Conservation (phyloP, 2,113 vertebrate genomes). For the Leptobrachium ailaonicum region DNA sequence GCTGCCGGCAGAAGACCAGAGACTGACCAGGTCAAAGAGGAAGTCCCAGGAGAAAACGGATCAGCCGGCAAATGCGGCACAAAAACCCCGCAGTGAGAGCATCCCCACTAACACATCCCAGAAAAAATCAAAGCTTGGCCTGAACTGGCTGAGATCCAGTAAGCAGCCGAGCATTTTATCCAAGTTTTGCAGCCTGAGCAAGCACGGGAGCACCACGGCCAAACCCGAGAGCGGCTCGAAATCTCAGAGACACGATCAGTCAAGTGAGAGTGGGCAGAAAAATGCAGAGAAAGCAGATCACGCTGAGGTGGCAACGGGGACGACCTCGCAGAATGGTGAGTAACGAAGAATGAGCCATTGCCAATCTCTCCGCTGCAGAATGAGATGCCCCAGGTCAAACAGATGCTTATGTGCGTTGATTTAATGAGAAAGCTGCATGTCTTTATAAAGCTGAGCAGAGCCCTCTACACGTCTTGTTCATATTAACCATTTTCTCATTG, state of each 20-base stretch:
- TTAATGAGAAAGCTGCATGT: too few relatives aligned
- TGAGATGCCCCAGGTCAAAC: too few relatives aligned
- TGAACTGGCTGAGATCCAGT: conserved; percentile 84
- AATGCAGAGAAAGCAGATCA: conserved; percentile 47
- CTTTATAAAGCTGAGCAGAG: too few relatives aligned
- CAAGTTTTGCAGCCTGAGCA: conserved; percentile 89
- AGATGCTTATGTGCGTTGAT: too few relatives aligned
- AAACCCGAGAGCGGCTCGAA: conserved; percentile 56
- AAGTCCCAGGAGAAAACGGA: conserved; percentile 75
- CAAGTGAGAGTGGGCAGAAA: conserved; percentile 30
- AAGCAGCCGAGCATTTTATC: conserved; percentile 97
- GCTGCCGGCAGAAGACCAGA: conserved; percentile 68
- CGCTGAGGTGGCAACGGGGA: conserved; percentile 59
- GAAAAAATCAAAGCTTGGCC: conserved; percentile 76
- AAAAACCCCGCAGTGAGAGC: conserved; percentile 56
- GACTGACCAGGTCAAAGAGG: conserved; percentile 88
- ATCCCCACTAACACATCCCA: conserved; percentile 66
- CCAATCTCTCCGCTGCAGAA: too few relatives aligned
- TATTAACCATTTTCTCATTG: too few relatives aligned
- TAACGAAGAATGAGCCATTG: not conserved
- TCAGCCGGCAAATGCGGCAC: conserved; percentile 51
- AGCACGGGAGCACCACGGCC: conserved; percentile 68
- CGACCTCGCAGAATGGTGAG: conserved; percentile 69
- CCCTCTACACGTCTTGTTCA: too few relatives aligned
- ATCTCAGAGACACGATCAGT: too few relatives aligned